phyloP scores from a whole-genome alignment of 1,140 invertebrate genomes.

The Sinonovacula constricta region DNA sequence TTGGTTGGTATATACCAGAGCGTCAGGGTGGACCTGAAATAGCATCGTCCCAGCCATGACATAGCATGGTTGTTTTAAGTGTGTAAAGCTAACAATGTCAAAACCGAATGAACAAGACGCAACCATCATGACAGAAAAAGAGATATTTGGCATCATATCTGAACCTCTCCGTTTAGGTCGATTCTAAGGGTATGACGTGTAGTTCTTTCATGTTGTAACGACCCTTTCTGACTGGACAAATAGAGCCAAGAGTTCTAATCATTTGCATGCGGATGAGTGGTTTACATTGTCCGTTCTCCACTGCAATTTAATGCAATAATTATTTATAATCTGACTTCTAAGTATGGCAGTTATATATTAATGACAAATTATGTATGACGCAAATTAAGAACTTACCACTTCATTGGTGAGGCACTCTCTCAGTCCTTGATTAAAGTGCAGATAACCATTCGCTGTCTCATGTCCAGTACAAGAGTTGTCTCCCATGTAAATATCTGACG shows the following conservation, averaged over 20 bases:
- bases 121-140: neutral
- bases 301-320: neutral
- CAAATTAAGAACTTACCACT: neutral
- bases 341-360: neutral
- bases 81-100: neutral
- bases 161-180: neutral
- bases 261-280: too few species aligned
- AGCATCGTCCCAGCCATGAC: neutral
- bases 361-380: neutral
- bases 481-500: constrained; percentile 28
- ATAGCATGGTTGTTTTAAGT: neutral
- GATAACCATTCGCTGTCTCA: neutral
- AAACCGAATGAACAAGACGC: neutral
- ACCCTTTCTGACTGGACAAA: too few species aligned
- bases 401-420: constrained; percentile 12
- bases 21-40: neutral
- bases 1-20: constrained; percentile 22
- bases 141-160: neutral
- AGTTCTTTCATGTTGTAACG: neutral
- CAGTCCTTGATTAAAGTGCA: constrained; percentile 3
- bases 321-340: neutral
- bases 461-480: too few species aligned
- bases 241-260: too few species aligned
- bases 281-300: neutral
- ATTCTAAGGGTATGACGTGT: neutral